Evolutionary conservation across 2,797 vertebrate genomes (phyloP).

Genomic region (Catamblyrhynchus diadema): DNA sequence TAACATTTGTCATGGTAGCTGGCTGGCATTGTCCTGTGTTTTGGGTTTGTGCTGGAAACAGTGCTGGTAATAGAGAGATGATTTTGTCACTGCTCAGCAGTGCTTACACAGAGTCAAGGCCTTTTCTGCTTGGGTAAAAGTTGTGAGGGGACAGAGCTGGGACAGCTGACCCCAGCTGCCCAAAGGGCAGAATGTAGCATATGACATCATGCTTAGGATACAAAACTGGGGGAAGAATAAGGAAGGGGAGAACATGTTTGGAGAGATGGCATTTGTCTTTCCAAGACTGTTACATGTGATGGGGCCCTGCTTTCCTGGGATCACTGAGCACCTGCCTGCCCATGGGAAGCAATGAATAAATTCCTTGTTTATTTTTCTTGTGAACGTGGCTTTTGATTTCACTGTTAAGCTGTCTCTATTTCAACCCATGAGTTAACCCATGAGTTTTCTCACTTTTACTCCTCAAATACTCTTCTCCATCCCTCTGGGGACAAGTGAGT

Average conservation of each 20-base stretch:
- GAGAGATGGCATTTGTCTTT: background rate
- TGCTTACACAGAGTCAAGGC: background rate
- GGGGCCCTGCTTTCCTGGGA: background rate
- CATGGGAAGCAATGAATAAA: background rate
- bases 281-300: accelerated
- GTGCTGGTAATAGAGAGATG: background rate
- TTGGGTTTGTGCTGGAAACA: background rate
- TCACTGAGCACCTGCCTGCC: background rate
- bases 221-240: background rate
- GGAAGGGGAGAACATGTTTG: accelerated
- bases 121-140: background rate
- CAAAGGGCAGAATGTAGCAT: accelerated
- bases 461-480: background rate
- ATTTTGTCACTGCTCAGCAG: background rate
- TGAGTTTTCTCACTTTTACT: background rate
- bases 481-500: background rate
- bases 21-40: background rate
- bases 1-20: background rate
- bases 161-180: background rate
- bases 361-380: background rate
- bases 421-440: background rate
- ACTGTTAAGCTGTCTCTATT: background rate
- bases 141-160: background rate
- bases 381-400: accelerated
- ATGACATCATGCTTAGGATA: background rate